phyloP scores from a whole-genome alignment of 2,888 invertebrate genomes.

The Scaptomyza tumidula region DNA sequence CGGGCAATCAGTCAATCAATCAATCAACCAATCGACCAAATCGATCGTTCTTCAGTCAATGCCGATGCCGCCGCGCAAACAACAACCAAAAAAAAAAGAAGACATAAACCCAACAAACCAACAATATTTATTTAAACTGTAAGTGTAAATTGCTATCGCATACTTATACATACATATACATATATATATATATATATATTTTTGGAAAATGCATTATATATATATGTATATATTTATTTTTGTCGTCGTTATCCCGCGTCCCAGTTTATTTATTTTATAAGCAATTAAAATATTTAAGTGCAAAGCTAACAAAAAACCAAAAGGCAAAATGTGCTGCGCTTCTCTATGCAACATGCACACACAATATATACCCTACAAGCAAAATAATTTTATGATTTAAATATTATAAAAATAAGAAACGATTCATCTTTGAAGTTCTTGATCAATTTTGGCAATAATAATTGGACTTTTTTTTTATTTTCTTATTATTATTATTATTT shows the following conservation, averaged over 20 bases:
- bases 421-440: no score
- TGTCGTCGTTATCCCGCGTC: constrained; percentile 32
- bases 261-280: constrained; percentile 75
- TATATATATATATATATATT: not conserved
- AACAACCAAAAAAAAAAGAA: constrained; percentile 34
- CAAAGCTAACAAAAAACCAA: constrained; percentile 68
- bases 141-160: constrained; percentile 13
- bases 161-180: no score
- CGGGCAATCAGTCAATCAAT: constrained; percentile 58
- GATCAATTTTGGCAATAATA: no score
- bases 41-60: constrained; percentile 26
- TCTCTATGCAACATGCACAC: constrained; percentile 3
- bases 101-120: not conserved
- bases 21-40: constrained; percentile 39
- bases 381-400: no score
- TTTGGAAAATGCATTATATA: constrained; percentile 19
- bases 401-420: no score
- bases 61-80: constrained; percentile 30
- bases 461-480: no score
- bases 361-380: constrained; percentile 12
- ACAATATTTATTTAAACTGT: not conserved
- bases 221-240: not conserved
- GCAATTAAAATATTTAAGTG: constrained; percentile 79
- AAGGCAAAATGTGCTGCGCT: constrained; percentile 3
- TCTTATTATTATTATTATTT: no score